Evolutionary conservation across 30 jellyfish, hydroid and myxozoan species (phyloP), one percentile per base, ranked within the genome.

Genomic region (Aurelia sp.): DNA sequence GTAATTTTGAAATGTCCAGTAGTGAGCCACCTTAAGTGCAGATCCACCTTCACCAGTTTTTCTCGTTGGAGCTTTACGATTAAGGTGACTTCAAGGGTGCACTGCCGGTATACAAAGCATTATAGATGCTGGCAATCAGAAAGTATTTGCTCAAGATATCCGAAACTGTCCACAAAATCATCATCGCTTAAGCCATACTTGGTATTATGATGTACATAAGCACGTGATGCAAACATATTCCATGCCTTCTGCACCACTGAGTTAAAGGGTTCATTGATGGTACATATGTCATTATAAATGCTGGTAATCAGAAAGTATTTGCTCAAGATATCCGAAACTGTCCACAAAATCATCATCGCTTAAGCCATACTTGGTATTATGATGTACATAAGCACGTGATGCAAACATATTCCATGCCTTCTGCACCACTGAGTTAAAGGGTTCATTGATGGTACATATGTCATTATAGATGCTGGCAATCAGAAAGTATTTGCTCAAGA

Each of bases 331-430:
- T 27, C 33, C 33, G 2, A 27, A 27, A 27, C 33, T 27, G 33
- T 27, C 33, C 2, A 95, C 73, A 81, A 95, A 95, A 61, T 90
- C 99, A 82, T 95, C 92, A 20, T 89, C 98, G 40, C 88, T 75
- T 63, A 95, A 58, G 19, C 98, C 98, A 74, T 84, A 90, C 59
- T 69, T 79, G 65, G 68, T 88, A 59, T 95, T 90, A 70, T 95
- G 99, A 74, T 90, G 98, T 30, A 95, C 67, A 86, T 88, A 90
- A 8, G 99, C 99, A 23, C 96, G 86, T 11, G 97, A 52, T 23
- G 96, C 92, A 80, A 95, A 95, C 96, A 90, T 95, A 37, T 71
- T 72, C 99, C 99, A 95, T 10, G 98, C 99, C 73, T 90, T 90
- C 51, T 66, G 16, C 13, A 90, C 61, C 16, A 96, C 91, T n/a